phyloP scores from a whole-genome alignment of 2,113 vertebrate species.

The Sigmodon hispidus region DNA sequence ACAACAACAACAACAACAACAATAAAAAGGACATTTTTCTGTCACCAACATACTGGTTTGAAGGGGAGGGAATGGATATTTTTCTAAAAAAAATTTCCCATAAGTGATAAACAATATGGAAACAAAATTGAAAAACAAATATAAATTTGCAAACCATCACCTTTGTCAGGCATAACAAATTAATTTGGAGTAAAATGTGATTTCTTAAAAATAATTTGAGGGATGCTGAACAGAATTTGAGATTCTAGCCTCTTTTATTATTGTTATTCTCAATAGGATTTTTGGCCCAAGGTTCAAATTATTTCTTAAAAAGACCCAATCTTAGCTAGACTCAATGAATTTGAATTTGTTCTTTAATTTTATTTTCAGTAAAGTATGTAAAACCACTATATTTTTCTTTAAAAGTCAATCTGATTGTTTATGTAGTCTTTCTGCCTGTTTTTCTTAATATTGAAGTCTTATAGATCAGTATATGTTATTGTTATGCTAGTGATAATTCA shows the following conservation, averaged over 20 bases:
- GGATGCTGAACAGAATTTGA: not conserved
- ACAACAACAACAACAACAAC: no score
- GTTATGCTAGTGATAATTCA: not conserved
- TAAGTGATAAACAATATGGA: not conserved
- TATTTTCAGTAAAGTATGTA: not conserved
- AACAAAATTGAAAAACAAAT: constrained; percentile 27
- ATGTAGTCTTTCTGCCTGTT: not conserved
- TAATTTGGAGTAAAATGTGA: not conserved
- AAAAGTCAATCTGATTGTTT: constrained; percentile 16
- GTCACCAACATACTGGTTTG: not conserved
- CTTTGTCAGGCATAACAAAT: not conserved
- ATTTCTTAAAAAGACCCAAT: not conserved
- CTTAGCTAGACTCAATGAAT: not conserved
- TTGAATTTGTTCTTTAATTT: constrained; percentile 17
- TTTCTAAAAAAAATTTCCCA: not conserved
- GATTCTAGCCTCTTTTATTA: not conserved
- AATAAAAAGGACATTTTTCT: not conserved
- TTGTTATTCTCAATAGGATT: not conserved
- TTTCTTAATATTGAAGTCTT: constrained; percentile 7
- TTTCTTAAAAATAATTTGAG: not conserved
- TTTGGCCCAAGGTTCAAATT: not conserved
- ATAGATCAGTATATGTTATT: not conserved
- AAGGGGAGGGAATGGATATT: not conserved
- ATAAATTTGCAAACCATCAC: not conserved
- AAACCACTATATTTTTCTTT: not conserved